These are phyloP conservation scores for Arctia plantaginis DNA, from an alignment of 2,888 invertebrate genomes.

Conservation along the genomic window DNA sequence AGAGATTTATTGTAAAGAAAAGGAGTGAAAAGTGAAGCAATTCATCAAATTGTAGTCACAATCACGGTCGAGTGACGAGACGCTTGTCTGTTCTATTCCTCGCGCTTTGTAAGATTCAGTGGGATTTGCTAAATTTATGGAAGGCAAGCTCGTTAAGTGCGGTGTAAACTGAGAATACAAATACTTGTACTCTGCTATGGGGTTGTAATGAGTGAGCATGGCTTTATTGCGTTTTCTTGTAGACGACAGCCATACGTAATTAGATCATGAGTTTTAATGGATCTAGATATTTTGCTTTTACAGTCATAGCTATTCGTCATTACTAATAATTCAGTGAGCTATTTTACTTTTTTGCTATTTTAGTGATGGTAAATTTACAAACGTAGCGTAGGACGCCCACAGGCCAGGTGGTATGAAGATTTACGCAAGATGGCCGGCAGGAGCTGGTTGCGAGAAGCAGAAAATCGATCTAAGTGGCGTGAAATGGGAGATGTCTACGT, in stretches of 20 bases:
- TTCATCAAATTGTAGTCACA: conserved; percentile 79
- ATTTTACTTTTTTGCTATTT: not conserved
- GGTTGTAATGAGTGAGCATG: conserved; percentile 37
- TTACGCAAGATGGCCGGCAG: too few species aligned
- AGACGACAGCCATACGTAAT: not conserved
- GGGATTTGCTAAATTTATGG: conserved; percentile 69
- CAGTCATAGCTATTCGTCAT: not conserved
- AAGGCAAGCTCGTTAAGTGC: conserved; percentile 65
- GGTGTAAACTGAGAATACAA: conserved; percentile 59
- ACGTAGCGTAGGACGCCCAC: too few species aligned
- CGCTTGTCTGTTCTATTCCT: conserved; percentile 62
- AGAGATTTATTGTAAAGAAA: conserved; percentile 36
- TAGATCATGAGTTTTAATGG: not conserved
- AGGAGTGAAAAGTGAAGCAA: conserved; percentile 69
- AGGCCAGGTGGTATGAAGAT: too few species aligned
- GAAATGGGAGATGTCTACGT: too few species aligned
- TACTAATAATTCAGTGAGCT: not conserved
- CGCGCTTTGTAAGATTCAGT: conserved; percentile 62
- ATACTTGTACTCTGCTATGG: conserved; percentile 44
- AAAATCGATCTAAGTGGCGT: too few species aligned
- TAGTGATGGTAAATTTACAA: not conserved
- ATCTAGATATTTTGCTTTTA: not conserved
- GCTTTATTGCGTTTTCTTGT: conserved; percentile 14
- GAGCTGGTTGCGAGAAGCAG: too few species aligned
- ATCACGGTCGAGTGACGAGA: conserved; percentile 72